Evolutionary conservation across 1,140 invertebrate genomes (phyloP).

Genomic region (Papilio xuthus): DNA sequence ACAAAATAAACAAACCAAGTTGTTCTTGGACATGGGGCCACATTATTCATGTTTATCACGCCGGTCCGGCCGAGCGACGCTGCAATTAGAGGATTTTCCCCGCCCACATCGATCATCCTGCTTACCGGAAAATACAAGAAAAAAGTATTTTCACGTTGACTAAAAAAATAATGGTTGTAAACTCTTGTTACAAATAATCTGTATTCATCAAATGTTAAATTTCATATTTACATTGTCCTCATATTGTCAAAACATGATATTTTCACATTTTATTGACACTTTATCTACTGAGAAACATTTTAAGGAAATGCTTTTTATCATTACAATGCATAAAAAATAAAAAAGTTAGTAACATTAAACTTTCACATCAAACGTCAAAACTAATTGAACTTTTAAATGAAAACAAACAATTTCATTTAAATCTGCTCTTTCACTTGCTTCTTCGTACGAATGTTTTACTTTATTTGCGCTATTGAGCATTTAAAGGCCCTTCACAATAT

Average conservation of each 20-base stretch:
- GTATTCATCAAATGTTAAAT: not conserved
- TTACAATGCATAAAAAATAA: not conserved
- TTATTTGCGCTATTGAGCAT: conserved; percentile 33
- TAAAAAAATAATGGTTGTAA: conserved; percentile 16
- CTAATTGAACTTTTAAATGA: conserved; percentile 4
- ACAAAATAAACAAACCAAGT: conserved; percentile 78
- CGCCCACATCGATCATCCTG: conserved; percentile 40
- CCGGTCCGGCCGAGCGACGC: conserved; percentile 50
- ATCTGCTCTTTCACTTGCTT: not conserved
- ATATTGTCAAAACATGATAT: no score
- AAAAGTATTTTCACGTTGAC: conserved; percentile 18
- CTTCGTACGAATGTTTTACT: conserved; percentile 15
- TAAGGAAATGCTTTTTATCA: no score
- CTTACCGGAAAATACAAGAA: conserved; percentile 23
- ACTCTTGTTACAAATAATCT: not conserved
- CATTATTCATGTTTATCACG: conserved; percentile 79
- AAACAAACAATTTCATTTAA: conserved; percentile 2
- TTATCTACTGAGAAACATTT: not conserved
- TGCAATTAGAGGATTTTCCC: conserved; percentile 71
- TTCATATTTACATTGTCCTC: no score
- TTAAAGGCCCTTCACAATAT: conserved; percentile 27
- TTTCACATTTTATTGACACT: no score
- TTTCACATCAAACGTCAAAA: not conserved
- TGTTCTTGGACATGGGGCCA: conserved; percentile 68
- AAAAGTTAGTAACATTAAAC: not conserved